These are phyloP conservation scores for Bolborhynchus lineola DNA, from an alignment of 2,113 vertebrate species.

Conservation along the genomic window DNA sequence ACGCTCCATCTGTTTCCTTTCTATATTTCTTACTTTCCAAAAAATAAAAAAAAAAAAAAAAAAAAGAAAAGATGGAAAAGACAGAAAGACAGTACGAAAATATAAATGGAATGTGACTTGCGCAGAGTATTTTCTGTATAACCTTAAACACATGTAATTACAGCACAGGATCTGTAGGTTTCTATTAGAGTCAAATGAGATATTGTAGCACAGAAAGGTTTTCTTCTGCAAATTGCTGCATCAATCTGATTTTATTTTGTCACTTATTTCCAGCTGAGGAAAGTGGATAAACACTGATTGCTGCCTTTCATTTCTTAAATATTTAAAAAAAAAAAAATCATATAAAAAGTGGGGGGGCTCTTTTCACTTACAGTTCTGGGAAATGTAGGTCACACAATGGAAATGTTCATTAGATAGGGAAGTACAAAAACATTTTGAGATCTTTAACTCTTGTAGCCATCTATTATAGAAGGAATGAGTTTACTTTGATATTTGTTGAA, in stretches of 20 bases:
- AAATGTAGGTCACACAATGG: slow-evolving; percentile 38
- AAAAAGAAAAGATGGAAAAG: background rate
- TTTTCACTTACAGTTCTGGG: background rate
- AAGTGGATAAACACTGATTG: background rate
- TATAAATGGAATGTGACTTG: background rate
- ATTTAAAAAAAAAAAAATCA: background rate
- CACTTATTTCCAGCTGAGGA: background rate
- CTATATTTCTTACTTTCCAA: background rate
- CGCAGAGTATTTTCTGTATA: background rate
- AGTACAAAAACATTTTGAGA: slow-evolving; percentile 59
- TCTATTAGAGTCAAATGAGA: slow-evolving; percentile 32
- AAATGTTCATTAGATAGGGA: slow-evolving; percentile 56
- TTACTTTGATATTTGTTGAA: slow-evolving; percentile 67
- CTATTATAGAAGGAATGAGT: slow-evolving; percentile 57
- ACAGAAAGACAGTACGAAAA: background rate
- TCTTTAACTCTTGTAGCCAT: slow-evolving; percentile 62
- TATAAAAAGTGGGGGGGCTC: background rate
- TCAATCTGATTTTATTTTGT: background rate
- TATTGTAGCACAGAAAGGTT: background rate
- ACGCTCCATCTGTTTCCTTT: background rate
- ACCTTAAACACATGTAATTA: background rate
- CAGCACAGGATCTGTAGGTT: background rate
- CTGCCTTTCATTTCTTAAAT: slow-evolving; percentile 19
- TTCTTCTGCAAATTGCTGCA: background rate
- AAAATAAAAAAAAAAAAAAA: background rate